phyloP scores from a whole-genome alignment of 1,140 invertebrate species.

The Idris sp. region DNA sequence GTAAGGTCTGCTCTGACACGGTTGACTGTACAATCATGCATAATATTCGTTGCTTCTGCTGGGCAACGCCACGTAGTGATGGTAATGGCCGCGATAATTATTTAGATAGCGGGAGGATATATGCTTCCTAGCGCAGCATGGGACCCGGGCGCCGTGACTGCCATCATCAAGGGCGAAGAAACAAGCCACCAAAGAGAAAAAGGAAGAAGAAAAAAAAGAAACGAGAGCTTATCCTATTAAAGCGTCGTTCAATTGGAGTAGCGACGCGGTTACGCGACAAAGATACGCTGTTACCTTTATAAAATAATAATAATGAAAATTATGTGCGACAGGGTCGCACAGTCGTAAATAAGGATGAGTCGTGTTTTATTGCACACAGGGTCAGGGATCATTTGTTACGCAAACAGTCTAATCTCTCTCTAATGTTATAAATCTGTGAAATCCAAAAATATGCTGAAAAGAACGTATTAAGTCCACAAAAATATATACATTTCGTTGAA shows the following conservation, averaged over 20 bases:
- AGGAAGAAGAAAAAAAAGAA: constrained; percentile 49
- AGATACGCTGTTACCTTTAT: constrained; percentile 19
- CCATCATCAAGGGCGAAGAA: constrained; percentile 54
- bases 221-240: constrained; percentile 52
- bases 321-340: constrained; percentile 30
- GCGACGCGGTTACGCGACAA: constrained; percentile 20
- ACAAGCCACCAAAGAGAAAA: constrained; percentile 33
- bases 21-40: constrained; percentile 53
- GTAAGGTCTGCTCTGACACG: constrained; percentile 23
- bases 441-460: not conserved
- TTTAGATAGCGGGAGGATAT: constrained; percentile 76
- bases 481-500: too few species aligned
- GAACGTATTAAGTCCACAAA: too few species aligned
- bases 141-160: constrained; percentile 68
- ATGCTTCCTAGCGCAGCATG: constrained; percentile 76
- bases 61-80: constrained; percentile 75
- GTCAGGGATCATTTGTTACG: constrained; percentile 23
- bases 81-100: constrained; percentile 77
- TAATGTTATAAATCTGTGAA: constrained; percentile 8
- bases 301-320: constrained; percentile 51
- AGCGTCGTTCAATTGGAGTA: constrained; percentile 48
- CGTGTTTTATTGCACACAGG: constrained; percentile 19
- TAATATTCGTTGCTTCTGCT: constrained; percentile 71
- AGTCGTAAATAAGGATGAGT: constrained; percentile 54
- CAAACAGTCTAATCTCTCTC: constrained; percentile 34